phyloP scores from a whole-genome alignment of 2,113 vertebrate species.

The Pedetes capensis region DNA sequence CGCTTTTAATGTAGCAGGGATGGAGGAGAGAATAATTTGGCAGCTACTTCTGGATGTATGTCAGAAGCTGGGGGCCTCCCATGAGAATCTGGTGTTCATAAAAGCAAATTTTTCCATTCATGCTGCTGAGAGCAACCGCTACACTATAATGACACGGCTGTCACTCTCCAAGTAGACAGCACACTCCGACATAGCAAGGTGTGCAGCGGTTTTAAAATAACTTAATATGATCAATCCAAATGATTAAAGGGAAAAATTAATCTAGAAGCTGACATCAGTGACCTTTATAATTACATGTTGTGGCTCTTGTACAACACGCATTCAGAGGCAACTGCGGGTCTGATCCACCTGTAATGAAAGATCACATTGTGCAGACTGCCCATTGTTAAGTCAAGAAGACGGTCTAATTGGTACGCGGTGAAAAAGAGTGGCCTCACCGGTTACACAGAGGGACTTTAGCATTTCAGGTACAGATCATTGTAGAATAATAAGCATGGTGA shows the following conservation, averaged over 20 bases:
- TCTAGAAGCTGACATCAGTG: constrained; percentile 42
- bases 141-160: not conserved
- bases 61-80: constrained; percentile 19
- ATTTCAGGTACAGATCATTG: constrained; percentile 1
- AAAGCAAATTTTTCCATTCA: not conserved
- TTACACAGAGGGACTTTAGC: not conserved
- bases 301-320: not conserved
- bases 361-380: not conserved
- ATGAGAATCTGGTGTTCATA: not conserved
- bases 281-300: constrained; percentile 40
- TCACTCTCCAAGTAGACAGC: not conserved
- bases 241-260: constrained; percentile 56
- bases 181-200: constrained; percentile 4
- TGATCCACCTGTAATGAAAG: constrained; percentile 12
- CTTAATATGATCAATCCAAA: constrained; percentile 52
- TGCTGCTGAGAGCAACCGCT: not conserved
- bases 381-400: not conserved
- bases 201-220: not conserved
- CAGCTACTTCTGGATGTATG: constrained; percentile 17
- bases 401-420: not conserved
- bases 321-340: not conserved
- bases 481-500: not conserved
- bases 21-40: constrained; percentile 30
- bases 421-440: not conserved
- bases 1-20: constrained; percentile 78